phyloP scores from a whole-genome alignment of 1,140 invertebrate species.

The Nixonia krombeini region DNA sequence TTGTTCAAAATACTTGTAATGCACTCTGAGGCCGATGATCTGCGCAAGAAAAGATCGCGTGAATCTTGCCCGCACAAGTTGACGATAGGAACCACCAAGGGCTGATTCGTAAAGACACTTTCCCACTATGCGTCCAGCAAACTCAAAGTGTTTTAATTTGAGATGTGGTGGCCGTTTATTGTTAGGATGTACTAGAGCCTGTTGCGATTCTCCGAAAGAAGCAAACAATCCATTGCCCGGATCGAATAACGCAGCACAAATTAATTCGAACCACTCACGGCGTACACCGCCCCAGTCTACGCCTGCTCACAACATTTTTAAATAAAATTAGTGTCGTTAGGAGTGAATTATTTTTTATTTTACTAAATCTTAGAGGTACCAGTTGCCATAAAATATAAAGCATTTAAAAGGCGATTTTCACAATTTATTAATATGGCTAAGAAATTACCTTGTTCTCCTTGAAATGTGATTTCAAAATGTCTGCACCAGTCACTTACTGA shows the following conservation, averaged over 20 bases:
- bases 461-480: conserved; percentile 93
- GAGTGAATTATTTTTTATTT: neutral
- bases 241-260: conserved; percentile 90
- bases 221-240: conserved; percentile 85
- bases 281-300: conserved; percentile 95
- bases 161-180: conserved; percentile 80
- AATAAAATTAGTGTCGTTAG: conserved; percentile 8
- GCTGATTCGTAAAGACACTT: conserved; percentile 94
- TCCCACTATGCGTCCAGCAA: conserved; percentile 94
- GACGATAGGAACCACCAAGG: conserved; percentile 87
- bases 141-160: conserved; percentile 92
- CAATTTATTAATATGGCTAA: neutral
- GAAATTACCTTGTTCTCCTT: conserved; percentile 86
- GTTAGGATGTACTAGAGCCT: conserved; percentile 92
- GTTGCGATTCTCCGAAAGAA: conserved; percentile 87
- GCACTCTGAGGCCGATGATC: conserved; percentile 91
- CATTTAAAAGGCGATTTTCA: neutral
- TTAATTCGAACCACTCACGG: conserved; percentile 93
- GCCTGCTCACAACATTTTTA: conserved; percentile 70
- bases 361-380: neutral
- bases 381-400: neutral
- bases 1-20: conserved; percentile 97
- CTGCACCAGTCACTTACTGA: conserved; percentile 90
- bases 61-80: conserved; percentile 90
- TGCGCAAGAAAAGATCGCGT: conserved; percentile 95